Evolutionary conservation across 2,888 invertebrate genomes (phyloP), one percentile per base, ranked within the genome.

Genomic region (Elgonia sp.): DNA sequence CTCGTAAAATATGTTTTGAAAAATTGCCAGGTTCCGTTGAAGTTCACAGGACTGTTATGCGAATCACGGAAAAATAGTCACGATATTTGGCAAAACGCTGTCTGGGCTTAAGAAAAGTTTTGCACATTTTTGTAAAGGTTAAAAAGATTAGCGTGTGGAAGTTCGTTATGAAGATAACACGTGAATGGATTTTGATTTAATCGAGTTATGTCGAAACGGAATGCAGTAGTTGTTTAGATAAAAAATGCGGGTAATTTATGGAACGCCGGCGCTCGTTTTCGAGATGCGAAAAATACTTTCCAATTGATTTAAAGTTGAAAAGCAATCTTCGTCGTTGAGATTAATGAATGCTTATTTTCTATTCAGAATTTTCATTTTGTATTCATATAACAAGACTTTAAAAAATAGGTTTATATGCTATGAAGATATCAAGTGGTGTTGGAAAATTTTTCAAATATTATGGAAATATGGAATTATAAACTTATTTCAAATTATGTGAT

Each of bases 1-100:
- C 5, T 16, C 0, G 53, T 77, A 20, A 77, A 77, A 65, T 65
- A 42, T 77, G 65, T 77, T 63, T 65, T 77, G 76, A 77, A 77
- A 77, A 77, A 77, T 14, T 77, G 76, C 76, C 53, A 77, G 21
- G 7, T 62, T 62, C 42, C 16, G 60, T 0, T 12, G 18, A 75
- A 75, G 16, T 62, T 75, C 46, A 20, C 20, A 75, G 18, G 16
- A 10, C 39, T 62, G 29, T 62, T 65, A 46, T 20, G 18, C 50
- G 57, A 57, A 57, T 57, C 57, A 18, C 50, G 10, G 37, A 50
- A 76, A 76, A 76, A 53, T 76, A 53, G 50, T 39, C 39, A 42
- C 50, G 65, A 76, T 65, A 76, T 76, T 76, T 76, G 50, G 53
- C 50, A 39, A 63, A 76, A 76, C 53, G 39, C 53, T 50, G n/a